These are phyloP conservation scores for Pseudochaenichthys georgianus DNA, from an alignment of 2,797 vertebrate species.

Conservation along the genomic window DNA sequence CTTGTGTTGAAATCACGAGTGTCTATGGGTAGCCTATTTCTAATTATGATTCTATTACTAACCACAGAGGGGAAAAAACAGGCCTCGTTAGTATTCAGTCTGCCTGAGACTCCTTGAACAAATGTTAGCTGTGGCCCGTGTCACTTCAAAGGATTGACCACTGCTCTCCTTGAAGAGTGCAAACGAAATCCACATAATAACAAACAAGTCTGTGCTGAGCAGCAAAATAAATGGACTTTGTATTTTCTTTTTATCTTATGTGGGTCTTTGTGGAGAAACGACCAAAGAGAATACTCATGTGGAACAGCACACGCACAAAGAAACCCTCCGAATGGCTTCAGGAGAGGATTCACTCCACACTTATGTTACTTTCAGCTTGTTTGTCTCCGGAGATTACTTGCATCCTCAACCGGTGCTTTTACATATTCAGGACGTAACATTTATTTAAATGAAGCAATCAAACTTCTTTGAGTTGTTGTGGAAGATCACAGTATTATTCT, in stretches of 20 bases:
- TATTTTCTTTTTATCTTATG: conserved; percentile 65
- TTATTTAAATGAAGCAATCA: conserved; percentile 72
- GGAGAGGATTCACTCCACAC: conserved; percentile 21
- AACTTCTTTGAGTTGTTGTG: conserved; percentile 51
- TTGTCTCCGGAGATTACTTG: conserved; percentile 50
- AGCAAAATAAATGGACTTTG: conserved; percentile 58
- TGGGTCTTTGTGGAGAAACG: conserved; percentile 61
- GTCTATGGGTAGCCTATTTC: not conserved
- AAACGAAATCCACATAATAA: conserved; percentile 64
- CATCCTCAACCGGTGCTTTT: conserved; percentile 41
- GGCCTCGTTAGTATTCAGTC: conserved; percentile 42
- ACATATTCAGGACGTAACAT: conserved; percentile 49
- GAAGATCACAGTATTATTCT: conserved; percentile 52
- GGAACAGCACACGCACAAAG: conserved; percentile 35
- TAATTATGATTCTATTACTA: conserved; percentile 13
- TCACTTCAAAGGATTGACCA: conserved; percentile 68
- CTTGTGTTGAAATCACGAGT: not conserved
- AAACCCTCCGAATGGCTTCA: conserved; percentile 21
- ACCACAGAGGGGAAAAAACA: conserved; percentile 7
- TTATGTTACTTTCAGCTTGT: conserved; percentile 29
- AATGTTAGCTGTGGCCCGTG: conserved; percentile 29
- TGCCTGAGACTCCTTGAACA: conserved; percentile 40
- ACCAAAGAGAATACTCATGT: conserved; percentile 70
- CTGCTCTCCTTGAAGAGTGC: conserved; percentile 37
- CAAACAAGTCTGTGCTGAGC: conserved; percentile 51